phyloP scores from a whole-genome alignment of 2,113 vertebrate genomes.

The Megaceryle maxima region DNA sequence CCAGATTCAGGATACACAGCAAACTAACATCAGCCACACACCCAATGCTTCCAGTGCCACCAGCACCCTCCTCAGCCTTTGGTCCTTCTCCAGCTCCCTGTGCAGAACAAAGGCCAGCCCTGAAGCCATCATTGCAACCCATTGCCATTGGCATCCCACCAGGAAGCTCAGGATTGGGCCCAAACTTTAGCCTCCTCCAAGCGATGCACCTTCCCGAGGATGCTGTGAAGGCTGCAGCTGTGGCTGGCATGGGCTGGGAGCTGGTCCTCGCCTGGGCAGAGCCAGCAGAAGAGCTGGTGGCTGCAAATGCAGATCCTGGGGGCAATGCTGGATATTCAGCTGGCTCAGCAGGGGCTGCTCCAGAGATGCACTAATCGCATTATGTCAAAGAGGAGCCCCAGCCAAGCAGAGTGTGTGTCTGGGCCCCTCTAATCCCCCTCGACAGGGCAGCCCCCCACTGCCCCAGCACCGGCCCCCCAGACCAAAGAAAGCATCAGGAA shows the following conservation, averaged over 20 bases:
- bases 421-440: not conserved
- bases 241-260: not conserved
- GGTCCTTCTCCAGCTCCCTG: fast-evolving
- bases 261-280: fast-evolving
- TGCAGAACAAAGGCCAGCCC: not conserved
- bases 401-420: fast-evolving
- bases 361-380: not conserved
- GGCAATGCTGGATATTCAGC: not conserved
- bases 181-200: too few species aligned
- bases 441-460: not conserved
- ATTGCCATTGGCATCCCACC: not conserved
- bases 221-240: not conserved
- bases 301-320: not conserved
- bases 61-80: not conserved
- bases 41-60: fast-evolving
- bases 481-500: not conserved
- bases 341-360: not conserved
- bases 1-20: not conserved
- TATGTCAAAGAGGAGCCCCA: not conserved
- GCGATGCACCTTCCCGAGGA: not conserved
- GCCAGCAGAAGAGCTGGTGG: not conserved
- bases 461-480: fast-evolving
- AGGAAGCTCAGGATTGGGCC: not conserved
- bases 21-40: fast-evolving
- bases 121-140: fast-evolving